These are phyloP conservation scores for Menura novaehollandiae DNA, from an alignment of 2,113 vertebrate species.

Conservation along the genomic window DNA sequence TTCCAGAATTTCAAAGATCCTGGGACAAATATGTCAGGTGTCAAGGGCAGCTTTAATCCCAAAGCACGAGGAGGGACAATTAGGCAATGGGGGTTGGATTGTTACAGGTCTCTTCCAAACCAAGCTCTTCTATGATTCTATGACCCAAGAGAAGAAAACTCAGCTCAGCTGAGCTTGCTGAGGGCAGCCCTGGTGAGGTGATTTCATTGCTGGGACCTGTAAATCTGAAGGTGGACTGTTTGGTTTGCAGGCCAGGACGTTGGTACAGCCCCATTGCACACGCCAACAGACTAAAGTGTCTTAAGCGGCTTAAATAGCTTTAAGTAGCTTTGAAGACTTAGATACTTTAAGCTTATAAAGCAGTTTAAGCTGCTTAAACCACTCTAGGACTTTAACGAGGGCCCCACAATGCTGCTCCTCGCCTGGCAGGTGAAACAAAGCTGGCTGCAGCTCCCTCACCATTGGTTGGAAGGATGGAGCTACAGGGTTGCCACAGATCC, in stretches of 20 bases:
- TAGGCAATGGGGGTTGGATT: not conserved
- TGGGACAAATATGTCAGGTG: not conserved
- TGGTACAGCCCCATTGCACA: not conserved
- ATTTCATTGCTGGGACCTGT: not conserved
- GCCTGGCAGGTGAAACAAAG: not conserved
- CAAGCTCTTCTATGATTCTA: rapidly evolving
- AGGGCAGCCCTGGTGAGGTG: not conserved
- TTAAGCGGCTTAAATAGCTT: conserved; percentile 54
- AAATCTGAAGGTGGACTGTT: not conserved
- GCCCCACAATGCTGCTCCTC: not conserved
- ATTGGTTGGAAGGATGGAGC: not conserved
- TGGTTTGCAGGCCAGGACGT: not conserved
- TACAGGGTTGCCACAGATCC: not conserved
- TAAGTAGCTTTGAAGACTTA: conserved; percentile 61
- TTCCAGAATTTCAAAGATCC: not conserved
- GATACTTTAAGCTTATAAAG: conserved; percentile 46
- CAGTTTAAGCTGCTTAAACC: conserved; percentile 57
- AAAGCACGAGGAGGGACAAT: not conserved
- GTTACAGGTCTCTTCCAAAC: not conserved
- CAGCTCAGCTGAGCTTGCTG: not conserved
- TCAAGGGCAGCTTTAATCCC: not conserved
- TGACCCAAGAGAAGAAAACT: not conserved
- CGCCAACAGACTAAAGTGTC: not conserved
- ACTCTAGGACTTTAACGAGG: not conserved
- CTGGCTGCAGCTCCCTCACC: not conserved